Percentiles rank a stretch among this genome's conserved stretches.
phyloP scores from a whole-genome alignment of 2,888 invertebrate species.

The Chorisops tibialis region DNA sequence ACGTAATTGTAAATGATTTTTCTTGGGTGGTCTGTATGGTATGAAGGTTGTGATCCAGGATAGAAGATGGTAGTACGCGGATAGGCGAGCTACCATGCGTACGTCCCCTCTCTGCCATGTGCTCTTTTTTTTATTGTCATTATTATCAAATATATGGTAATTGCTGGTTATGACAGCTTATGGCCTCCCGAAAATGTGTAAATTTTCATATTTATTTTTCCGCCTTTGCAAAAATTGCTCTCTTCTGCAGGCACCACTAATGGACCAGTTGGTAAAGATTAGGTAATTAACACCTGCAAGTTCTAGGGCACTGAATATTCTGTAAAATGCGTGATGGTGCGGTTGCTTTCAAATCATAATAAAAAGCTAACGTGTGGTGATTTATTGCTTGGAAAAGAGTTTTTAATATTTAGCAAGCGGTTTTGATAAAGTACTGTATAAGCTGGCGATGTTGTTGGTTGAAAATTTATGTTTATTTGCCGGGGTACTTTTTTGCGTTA shows the following conservation, averaged over 20 bases:
- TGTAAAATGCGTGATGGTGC: background rate
- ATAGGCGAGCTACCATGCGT: too few species aligned
- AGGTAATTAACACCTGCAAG: conserved; percentile 32
- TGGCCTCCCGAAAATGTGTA: conserved; percentile 28
- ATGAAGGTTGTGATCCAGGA: too few species aligned
- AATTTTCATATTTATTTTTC: conserved; percentile 32
- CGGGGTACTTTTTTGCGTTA: too few species aligned
- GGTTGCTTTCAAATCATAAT: background rate
- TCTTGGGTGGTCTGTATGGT: background rate
- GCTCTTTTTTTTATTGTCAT: conserved; percentile 32
- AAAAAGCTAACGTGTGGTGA: background rate
- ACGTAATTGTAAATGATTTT: conserved; percentile 25
- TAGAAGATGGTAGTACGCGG: too few species aligned
- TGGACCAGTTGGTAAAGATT: conserved; percentile 30
- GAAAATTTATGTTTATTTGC: too few species aligned
- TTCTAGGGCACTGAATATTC: background rate
- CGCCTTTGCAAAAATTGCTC: too few species aligned
- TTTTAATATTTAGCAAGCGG: too few species aligned
- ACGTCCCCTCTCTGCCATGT: background rate
- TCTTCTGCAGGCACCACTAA: too few species aligned
- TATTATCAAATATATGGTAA: conserved; percentile 34
- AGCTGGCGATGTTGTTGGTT: too few species aligned
- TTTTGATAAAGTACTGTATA: too few species aligned
- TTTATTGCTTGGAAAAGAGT: too few species aligned
- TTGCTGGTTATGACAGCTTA: conserved; percentile 34